A percentile compares a stretch with the other conserved stretches of the same genome.
Evolutionary conservation across 2,888 invertebrate genomes (phyloP).

Genomic region (Agriopis leucophaearia): DNA sequence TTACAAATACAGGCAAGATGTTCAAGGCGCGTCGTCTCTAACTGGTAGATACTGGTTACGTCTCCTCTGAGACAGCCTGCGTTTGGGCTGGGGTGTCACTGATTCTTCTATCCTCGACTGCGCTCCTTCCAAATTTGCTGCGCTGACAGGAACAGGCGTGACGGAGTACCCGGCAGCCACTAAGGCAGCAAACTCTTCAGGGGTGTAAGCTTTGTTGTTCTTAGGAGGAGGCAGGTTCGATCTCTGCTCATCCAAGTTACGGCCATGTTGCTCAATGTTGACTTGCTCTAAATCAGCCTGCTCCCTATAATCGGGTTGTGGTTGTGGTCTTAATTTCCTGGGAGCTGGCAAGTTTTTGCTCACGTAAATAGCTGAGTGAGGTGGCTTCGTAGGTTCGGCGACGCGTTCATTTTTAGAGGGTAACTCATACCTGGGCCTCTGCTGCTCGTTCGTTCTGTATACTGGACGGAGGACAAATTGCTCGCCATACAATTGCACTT

Average conservation of each 20-base stretch:
- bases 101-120: constrained; percentile 74
- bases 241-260: constrained; percentile 72
- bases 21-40: constrained; percentile 80
- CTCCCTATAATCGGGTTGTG: constrained; percentile 60
- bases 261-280: constrained; percentile 66
- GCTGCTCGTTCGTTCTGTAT: constrained; percentile 73
- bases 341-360: constrained; percentile 72
- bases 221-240: constrained; percentile 80
- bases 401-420: constrained; percentile 63
- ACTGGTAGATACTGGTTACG: constrained; percentile 79
- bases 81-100: constrained; percentile 57
- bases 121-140: constrained; percentile 64
- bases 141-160: constrained; percentile 79
- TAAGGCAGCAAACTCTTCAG: constrained; percentile 81
- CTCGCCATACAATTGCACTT: constrained; percentile 66
- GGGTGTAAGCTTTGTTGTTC: constrained; percentile 83
- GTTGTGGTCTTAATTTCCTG: constrained; percentile 62
- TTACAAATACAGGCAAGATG: constrained; percentile 61
- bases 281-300: constrained; percentile 50
- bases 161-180: constrained; percentile 83
- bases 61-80: constrained; percentile 63
- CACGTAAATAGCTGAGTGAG: constrained; percentile 77
- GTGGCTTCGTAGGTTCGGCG: constrained; percentile 66
- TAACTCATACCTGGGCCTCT: constrained; percentile 68
- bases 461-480: constrained; percentile 76